Evolutionary conservation across 2,113 vertebrate genomes (phyloP).

Genomic region (Dendropsophus ebraccatus): DNA sequence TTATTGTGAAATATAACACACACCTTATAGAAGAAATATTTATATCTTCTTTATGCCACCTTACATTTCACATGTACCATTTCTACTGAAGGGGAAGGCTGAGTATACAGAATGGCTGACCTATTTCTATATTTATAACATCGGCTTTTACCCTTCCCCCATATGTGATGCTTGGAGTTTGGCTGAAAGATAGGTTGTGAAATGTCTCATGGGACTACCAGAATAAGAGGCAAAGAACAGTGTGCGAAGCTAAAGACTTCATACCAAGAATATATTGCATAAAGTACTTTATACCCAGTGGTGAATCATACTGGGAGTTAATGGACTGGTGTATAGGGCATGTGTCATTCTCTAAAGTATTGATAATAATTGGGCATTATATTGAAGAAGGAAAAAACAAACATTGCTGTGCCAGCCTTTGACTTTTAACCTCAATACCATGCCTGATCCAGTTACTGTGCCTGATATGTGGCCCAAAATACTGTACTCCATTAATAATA

Average conservation of each 20-base stretch:
- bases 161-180: neutral
- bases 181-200: constrained; percentile 11
- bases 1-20: neutral
- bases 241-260: neutral
- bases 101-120: neutral
- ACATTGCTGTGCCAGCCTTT: too few relatives aligned
- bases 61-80: neutral
- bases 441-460: too few relatives aligned
- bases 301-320: neutral
- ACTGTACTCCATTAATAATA: too few relatives aligned
- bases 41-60: neutral
- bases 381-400: too few relatives aligned
- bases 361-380: neutral
- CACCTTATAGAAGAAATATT: neutral
- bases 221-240: neutral
- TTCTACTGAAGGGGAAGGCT: neutral
- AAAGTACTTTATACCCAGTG: neutral
- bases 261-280: neutral
- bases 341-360: neutral
- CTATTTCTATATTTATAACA: neutral
- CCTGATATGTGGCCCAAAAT: too few relatives aligned
- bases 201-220: constrained; percentile 24
- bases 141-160: neutral
- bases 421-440: too few relatives aligned
- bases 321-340: neutral